phyloP scores from a whole-genome alignment of 1,140 invertebrate genomes.

The Orussus abietinus region DNA sequence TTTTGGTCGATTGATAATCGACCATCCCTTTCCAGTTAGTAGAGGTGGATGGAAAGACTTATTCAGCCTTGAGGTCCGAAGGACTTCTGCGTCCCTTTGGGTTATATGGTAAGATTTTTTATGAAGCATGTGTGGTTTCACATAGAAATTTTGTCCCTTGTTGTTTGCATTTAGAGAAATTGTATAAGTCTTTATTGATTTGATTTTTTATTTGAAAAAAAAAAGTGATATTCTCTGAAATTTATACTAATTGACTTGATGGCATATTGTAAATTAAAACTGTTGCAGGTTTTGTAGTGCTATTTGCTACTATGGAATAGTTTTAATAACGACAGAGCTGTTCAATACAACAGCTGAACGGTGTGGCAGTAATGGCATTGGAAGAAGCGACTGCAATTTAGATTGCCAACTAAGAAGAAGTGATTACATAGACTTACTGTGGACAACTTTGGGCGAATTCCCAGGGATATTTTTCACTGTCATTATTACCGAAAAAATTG shows the following conservation, averaged over 20 bases:
- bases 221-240: too few species aligned
- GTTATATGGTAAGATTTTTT: constrained; percentile 81
- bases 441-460: constrained; percentile 94
- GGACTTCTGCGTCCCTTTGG: constrained; percentile 86
- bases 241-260: too few species aligned
- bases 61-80: constrained; percentile 73
- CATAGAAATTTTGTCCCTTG: too few species aligned
- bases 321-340: constrained; percentile 92
- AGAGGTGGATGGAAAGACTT: constrained; percentile 75
- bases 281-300: too few species aligned
- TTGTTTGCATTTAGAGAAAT: too few species aligned
- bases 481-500: constrained; percentile 85
- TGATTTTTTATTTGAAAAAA: too few species aligned
- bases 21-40: constrained; percentile 58
- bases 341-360: constrained; percentile 67
- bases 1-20: constrained; percentile 80
- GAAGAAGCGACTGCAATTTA: constrained; percentile 55
- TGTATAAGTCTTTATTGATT: too few species aligned
- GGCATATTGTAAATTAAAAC: too few species aligned
- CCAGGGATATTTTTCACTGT: constrained; percentile 92
- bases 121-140: too few species aligned
- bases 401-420: constrained; percentile 71
- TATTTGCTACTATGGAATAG: constrained; percentile 94
- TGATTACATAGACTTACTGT: constrained; percentile 90
- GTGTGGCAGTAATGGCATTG: constrained; percentile 34